Conservation (phyloP, 2,113 vertebrate species). For the Eulemur rufifrons region DNA sequence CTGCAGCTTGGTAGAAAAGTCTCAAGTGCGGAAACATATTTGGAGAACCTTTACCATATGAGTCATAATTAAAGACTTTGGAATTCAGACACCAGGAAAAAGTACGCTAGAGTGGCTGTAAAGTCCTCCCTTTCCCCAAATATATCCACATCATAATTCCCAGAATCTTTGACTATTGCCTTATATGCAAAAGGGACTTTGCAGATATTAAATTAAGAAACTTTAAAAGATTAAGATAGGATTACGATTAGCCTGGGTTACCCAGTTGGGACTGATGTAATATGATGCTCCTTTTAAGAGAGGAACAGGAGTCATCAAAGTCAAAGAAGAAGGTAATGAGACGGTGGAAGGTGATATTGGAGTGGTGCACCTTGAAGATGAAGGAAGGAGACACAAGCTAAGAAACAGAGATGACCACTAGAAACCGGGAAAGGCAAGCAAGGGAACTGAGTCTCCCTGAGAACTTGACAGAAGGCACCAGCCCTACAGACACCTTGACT, state of each 20-base stretch:
- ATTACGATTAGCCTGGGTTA: not conserved
- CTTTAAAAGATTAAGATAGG: not conserved
- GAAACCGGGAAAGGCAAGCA: not conserved
- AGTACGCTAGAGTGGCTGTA: no score
- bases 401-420: not conserved
- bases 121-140: not conserved
- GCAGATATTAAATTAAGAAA: not conserved
- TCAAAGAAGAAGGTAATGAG: not conserved
- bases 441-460: not conserved
- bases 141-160: not conserved
- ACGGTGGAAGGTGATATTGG: fast-evolving
- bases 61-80: not conserved
- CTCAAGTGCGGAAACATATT: not conserved
- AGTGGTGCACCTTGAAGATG: not conserved
- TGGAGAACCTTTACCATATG: not conserved
- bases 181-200: not conserved
- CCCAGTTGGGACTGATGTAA: not conserved
- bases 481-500: not conserved
- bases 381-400: not conserved
- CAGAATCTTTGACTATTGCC: not conserved
- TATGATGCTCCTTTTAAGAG: not conserved
- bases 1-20: not conserved
- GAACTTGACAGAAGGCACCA: not conserved
- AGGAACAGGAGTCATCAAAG: not conserved
- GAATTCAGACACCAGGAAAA: not conserved